These are phyloP conservation scores for Epinephelus moara DNA, from an alignment of 2,113 vertebrate species.

Conservation along the genomic window DNA sequence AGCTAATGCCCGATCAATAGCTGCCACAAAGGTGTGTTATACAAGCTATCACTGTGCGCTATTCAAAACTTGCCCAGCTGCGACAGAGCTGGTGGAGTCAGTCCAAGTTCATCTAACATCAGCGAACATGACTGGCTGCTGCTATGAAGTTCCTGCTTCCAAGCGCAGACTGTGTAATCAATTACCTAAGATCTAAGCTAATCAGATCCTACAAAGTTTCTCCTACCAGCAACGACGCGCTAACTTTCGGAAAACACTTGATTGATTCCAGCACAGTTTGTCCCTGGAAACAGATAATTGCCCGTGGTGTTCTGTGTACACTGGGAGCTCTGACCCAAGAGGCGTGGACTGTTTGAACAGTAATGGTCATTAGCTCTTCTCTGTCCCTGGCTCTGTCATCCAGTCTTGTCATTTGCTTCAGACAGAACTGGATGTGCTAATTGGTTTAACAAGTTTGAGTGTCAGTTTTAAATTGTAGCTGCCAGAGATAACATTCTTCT, in stretches of 20 bases:
- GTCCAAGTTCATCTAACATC: slow-evolving; percentile 31
- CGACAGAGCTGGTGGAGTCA: slow-evolving; percentile 10
- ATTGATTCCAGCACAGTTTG: slow-evolving; percentile 46
- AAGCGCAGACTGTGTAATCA: slow-evolving; percentile 9
- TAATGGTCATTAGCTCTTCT: slow-evolving; percentile 54
- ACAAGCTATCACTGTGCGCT: slow-evolving; percentile 25
- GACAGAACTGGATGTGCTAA: slow-evolving; percentile 47
- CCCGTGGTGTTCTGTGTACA: slow-evolving; percentile 21
- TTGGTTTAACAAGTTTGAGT: slow-evolving; percentile 65
- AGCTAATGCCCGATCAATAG: slow-evolving; percentile 28
- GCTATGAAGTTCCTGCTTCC: background rate
- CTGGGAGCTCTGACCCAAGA: slow-evolving; percentile 21
- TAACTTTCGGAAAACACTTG: slow-evolving; percentile 35
- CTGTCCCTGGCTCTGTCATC: slow-evolving; percentile 35
- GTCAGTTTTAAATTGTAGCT: slow-evolving; percentile 48
- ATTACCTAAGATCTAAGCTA: slow-evolving; percentile 42
- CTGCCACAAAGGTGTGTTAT: background rate
- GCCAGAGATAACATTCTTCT: slow-evolving; percentile 33
- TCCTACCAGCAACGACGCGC: background rate
- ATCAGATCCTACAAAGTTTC: slow-evolving; percentile 32
- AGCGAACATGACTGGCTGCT: background rate
- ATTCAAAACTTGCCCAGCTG: slow-evolving; percentile 28
- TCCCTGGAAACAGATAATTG: slow-evolving; percentile 64
- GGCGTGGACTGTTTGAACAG: slow-evolving; percentile 35
- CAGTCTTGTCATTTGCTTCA: slow-evolving; percentile 39